Base-by-base conservation (phyloP, 2,113 vertebrate genomes). In the Lasiurus cinereus region DNA sequence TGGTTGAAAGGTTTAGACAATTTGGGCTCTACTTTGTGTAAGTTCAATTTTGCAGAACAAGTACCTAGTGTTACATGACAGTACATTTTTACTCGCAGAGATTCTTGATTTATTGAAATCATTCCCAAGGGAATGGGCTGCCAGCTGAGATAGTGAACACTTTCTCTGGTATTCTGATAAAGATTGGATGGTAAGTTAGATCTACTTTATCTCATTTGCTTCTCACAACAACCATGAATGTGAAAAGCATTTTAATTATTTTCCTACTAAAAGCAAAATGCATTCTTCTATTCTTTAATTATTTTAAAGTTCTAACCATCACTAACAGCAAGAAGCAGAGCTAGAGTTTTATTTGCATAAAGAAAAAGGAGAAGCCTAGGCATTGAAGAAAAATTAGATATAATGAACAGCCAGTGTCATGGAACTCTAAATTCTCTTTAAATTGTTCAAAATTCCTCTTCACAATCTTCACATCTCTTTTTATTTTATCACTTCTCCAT, bases 351-450 rank as follows among this genome's bases (percentile, higher is more conserved):
- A n/a, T 62, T 67, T 87, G 3, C 22, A 21, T 43, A 1, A 94
- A 48, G n/a, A 33, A 72, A 80, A 80, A 83, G 24, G 24, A 90
- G 62, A 67, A 64, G 39, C 16, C 14, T 62, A 22, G 6, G 2
- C 33, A 88, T 93, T 62, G 21, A 88, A 76, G 66, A 69, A 8
- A 87, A 92, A 79, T 93, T 69, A 67, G 27, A 52, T 62, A 87
- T 46, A 90, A 87, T n/a, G 66, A 73, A 76, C 13, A 86, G 33
- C 15, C 1, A 78, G 22, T 69, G 54, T 22, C 24, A 77, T 36
- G 27, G 50, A 73, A 80, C 12, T 66, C 13, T 74, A 86, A 88
- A 88, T 78, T 90, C 69, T 70, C 39, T 48, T 54, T 14, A 72
- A 87, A 79, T 83, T 69, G 66, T 16, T 48, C 48, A 31, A 21